These are phyloP conservation scores for Patiria miniata DNA, from an alignment of 35 echinoderm and acorn worm genomes.

Conservation along the genomic window DNA sequence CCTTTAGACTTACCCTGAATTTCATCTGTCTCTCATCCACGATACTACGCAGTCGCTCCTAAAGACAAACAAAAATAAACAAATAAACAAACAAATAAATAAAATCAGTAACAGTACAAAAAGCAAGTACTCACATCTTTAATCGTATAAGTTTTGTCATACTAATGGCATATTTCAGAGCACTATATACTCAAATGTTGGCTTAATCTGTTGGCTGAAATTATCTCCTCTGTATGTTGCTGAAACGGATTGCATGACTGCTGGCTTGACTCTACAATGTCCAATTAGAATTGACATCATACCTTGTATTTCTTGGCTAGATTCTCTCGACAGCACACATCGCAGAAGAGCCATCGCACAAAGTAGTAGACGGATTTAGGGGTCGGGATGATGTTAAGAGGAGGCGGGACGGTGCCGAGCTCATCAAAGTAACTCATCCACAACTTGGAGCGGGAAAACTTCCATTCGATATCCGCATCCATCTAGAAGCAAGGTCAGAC, in stretches of 20 bases:
- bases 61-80: neutral
- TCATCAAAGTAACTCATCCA: conserved; percentile 99
- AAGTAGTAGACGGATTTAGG: conserved; percentile 83
- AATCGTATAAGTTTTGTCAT: too few relatives aligned
- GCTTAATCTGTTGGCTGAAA: too few relatives aligned
- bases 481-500: conserved; percentile 42
- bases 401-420: conserved; percentile 85
- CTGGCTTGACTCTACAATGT: too few relatives aligned
- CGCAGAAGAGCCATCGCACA: conserved; percentile 75
- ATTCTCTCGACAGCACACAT: conserved; percentile 80
- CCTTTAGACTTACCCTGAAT: conserved; percentile 77
- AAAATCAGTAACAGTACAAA: too few relatives aligned
- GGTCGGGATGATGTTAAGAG: conserved; percentile 93
- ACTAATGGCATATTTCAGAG: too few relatives aligned
- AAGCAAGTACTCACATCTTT: too few relatives aligned
- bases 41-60: conserved; percentile 78
- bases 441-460: conserved; percentile 93
- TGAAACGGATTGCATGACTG: too few relatives aligned
- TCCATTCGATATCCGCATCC: conserved; percentile 99
- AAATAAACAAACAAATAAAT: too few relatives aligned
- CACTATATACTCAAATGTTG: too few relatives aligned
- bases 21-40: conserved; percentile 81
- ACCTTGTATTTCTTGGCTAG: conserved; percentile 94
- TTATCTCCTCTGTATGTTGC: too few relatives aligned
- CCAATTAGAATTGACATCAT: too few relatives aligned